Evolutionary conservation across 2,113 vertebrate genomes (phyloP).

Genomic region (Pelusios castaneus): DNA sequence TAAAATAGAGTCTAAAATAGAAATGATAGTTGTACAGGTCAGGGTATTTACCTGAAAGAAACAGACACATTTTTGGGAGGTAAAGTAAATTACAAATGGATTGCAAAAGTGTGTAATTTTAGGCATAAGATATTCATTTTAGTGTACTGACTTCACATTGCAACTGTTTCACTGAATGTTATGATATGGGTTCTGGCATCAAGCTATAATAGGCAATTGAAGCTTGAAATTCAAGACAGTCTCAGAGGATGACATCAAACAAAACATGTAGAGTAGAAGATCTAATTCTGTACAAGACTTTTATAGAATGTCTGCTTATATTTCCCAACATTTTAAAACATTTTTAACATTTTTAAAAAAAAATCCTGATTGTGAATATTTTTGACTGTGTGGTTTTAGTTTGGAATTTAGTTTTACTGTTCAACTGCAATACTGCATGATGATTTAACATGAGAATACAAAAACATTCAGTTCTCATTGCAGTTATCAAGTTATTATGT

Average conservation of each 20-base stretch:
- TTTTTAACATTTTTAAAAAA: slow-evolving; percentile 7
- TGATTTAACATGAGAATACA: not conserved
- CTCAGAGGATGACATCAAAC: not conserved
- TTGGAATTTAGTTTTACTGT: not conserved
- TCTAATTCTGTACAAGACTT: not conserved
- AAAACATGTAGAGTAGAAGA: not conserved
- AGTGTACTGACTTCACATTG: not conserved
- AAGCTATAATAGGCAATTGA: not conserved
- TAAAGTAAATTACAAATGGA: not conserved
- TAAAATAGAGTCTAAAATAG: not conserved
- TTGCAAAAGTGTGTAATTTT: not conserved
- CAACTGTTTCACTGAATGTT: not conserved
- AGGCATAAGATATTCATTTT: not conserved
- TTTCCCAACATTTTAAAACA: too few species aligned
- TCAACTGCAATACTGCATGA: not conserved
- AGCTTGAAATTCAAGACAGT: not conserved
- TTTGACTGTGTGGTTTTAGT: not conserved
- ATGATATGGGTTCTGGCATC: not conserved
- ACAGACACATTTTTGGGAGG: not conserved
- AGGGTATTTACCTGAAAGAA: not conserved
- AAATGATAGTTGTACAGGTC: not conserved
- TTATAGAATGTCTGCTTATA: not conserved
- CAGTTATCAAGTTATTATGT: not conserved
- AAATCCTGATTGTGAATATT: not conserved
- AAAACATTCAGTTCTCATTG: not conserved